Base-by-base conservation (phyloP, 2,888 invertebrate genomes). In the Cheilosia pagana region DNA sequence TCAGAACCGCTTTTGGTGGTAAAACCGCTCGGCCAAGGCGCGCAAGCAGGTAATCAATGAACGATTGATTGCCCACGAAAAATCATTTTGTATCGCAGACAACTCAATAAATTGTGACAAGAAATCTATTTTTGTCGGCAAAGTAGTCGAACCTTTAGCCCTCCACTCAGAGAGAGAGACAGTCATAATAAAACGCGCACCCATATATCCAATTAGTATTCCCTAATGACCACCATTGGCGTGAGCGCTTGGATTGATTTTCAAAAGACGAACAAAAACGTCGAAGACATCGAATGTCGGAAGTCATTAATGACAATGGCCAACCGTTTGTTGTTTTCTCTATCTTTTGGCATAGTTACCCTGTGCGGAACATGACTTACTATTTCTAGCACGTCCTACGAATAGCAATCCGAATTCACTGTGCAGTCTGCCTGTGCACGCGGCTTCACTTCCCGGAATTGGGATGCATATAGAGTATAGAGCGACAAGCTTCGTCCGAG, bases 151-250 rank as follows among this genome's bases (percentile, higher is more conserved):
- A 43, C 35, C 53, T 14, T 52, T 35, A 23, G 28, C 39, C 21
- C 41, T 19, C 43, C 39, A 39, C 23, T 25, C 23, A 50, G 23
- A 23, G 25, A 25, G 5, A 5, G 5, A n/a, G 25, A 28, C 2
- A 28, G 28, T 16, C 35, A 28, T 63, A 74, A 79, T 52, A 68
- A 78, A 74, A 70, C 78, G 74, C 74, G 74, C 68, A 63, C 70
- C 78, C 70, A 65, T 70, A 65, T 70, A 65, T 57, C 63, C 79
- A 79, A 83, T 83, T 83, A 83, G 83, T 83, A 83, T 83, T 83
- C 83, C 68, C 74, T 70, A 63, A 79, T 79, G 79, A 62, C 62
- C 52, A 43, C 52, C 50, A 39, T 25, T 35, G 25, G 21, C 19
- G 45, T 28, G 57, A 59, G 28, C 45, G 41, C 1, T 28, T 71